These are phyloP conservation scores for Norana najaformis DNA, from an alignment of 2,888 invertebrate genomes.

Conservation along the genomic window DNA sequence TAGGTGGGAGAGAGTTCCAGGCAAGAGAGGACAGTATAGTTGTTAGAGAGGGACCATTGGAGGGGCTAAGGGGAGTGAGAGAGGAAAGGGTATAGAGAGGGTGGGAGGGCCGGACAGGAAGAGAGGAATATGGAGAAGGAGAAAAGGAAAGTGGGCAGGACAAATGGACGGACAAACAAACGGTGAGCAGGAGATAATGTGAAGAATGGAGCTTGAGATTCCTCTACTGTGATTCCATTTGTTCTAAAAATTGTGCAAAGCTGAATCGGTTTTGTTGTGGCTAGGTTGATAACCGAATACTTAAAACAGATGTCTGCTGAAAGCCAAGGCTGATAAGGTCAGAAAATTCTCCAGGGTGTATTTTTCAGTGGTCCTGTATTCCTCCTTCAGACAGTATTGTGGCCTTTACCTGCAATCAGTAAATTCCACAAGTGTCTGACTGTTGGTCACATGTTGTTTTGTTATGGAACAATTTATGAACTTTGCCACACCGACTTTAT, in stretches of 20 bases:
- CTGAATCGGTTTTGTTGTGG: too few species aligned
- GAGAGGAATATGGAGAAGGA: neutral
- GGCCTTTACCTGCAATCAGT: neutral
- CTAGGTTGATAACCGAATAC: too few species aligned
- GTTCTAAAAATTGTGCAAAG: neutral
- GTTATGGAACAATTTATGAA: neutral
- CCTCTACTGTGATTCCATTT: slow-evolving; percentile 13
- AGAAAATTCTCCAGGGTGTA: too few species aligned
- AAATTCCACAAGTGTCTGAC: neutral
- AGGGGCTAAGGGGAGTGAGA: neutral
- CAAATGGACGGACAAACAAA: too few species aligned
- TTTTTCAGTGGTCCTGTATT: too few species aligned
- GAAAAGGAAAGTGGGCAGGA: neutral
- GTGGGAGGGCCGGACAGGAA: neutral
- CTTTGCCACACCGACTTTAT: neutral
- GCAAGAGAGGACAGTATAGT: neutral
- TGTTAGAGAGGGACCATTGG: neutral
- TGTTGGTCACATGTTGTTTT: neutral
- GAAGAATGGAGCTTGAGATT: neutral
- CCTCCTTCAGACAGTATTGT: too few species aligned
- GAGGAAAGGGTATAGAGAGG: neutral
- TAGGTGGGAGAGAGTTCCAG: too few species aligned
- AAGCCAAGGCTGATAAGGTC: too few species aligned
- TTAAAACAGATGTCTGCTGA: neutral
- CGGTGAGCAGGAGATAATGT: too few species aligned